Percentiles rank a stretch among this genome's conserved stretches.
These are phyloP conservation scores for Drosophila kanapiae DNA, from an alignment of 1,140 invertebrate genomes.

Conservation along the genomic window DNA sequence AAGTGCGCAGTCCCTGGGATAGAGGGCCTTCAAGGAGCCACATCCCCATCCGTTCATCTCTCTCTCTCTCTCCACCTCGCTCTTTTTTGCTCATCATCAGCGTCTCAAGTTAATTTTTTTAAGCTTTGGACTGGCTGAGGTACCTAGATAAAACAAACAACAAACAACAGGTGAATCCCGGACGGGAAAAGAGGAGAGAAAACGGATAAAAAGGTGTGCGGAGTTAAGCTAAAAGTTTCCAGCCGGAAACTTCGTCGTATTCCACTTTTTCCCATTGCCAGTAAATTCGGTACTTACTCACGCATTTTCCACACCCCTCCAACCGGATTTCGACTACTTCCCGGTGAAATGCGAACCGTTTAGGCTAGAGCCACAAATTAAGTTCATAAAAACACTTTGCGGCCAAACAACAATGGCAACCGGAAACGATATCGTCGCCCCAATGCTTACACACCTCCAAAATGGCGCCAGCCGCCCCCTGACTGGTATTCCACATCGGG, in stretches of 20 bases:
- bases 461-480: neutral
- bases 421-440: conserved; percentile 5
- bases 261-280: conserved; percentile 6
- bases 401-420: conserved; percentile 15
- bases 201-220: conserved; percentile 7
- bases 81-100: conserved; percentile 25
- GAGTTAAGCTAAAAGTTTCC: conserved; percentile 38
- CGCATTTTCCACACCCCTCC: conserved; percentile 13
- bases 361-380: conserved; percentile 41
- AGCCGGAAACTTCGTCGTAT: conserved; percentile 29
- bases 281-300: conserved; percentile 31
- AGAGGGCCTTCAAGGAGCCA: conserved; percentile 19
- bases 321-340: neutral
- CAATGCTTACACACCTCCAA: neutral
- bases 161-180: conserved; percentile 36
- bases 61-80: conserved; percentile 1
- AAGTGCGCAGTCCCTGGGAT: conserved; percentile 63
- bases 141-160: conserved; percentile 48
- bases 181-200: conserved; percentile 1
- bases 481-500: neutral
- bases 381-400: conserved; percentile 38
- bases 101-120: conserved; percentile 63
- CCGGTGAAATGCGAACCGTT: conserved; percentile 18
- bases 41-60: neutral
- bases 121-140: conserved; percentile 47